Percentiles rank a stretch among this genome's conserved stretches.
These are phyloP conservation scores for Corynorhinus townsendii DNA, from an alignment of 2,113 vertebrate genomes.

Conservation along the genomic window DNA sequence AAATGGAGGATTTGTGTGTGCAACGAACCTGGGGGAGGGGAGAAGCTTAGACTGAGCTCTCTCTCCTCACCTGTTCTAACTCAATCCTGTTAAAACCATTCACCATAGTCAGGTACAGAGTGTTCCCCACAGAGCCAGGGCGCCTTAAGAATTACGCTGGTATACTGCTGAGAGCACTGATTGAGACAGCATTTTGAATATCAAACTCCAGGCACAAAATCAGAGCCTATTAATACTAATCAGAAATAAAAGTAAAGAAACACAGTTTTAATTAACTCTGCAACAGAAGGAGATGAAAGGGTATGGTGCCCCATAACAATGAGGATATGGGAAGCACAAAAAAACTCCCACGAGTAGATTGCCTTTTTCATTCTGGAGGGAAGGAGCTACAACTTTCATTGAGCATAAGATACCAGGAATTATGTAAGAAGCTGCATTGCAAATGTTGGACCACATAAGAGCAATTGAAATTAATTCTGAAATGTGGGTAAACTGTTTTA, in stretches of 20 bases:
- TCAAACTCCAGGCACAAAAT: background rate
- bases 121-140: background rate
- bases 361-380: background rate
- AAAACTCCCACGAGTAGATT: background rate
- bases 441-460: background rate
- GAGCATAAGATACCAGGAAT: background rate
- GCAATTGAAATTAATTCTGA: background rate
- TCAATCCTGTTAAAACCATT: constrained; percentile 19
- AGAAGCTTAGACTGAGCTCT: background rate
- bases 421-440: background rate
- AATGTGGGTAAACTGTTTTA: constrained; percentile 11
- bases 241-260: background rate
- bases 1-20: background rate
- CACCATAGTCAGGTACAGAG: background rate
- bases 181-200: background rate
- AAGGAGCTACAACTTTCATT: background rate
- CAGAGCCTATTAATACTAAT: background rate
- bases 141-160: background rate
- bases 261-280: background rate
- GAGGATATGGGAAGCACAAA: background rate
- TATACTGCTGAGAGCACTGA: background rate
- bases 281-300: background rate
- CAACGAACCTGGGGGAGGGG: background rate
- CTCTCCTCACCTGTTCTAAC: background rate
- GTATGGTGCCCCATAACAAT: background rate